Percentiles rank a stretch among this genome's conserved stretches.
These are phyloP conservation scores for Volucella inanis DNA, from an alignment of 2,888 invertebrate species.

Conservation along the genomic window DNA sequence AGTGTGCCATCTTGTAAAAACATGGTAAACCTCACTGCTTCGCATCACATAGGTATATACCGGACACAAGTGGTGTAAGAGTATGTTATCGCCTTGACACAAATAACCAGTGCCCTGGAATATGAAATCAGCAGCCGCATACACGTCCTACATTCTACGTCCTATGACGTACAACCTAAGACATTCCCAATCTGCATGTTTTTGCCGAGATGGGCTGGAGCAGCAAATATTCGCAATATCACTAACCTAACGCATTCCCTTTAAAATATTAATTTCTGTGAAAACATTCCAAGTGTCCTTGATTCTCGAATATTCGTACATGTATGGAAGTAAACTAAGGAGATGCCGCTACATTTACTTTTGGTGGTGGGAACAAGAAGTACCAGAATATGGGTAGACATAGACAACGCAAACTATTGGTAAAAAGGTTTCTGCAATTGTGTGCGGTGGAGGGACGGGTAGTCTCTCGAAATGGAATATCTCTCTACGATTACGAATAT, in stretches of 20 bases:
- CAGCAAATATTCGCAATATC: constrained; percentile 2
- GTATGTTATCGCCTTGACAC: constrained; percentile 39
- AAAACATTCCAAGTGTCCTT: constrained; percentile 60
- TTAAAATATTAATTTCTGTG: constrained; percentile 60
- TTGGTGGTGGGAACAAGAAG: constrained; percentile 7
- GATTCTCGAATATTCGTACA: constrained; percentile 34
- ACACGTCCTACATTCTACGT: constrained; percentile 3
- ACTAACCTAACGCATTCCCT: constrained; percentile 40
- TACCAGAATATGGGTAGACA: neutral
- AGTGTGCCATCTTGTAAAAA: constrained; percentile 30
- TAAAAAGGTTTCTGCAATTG: constrained; percentile 42
- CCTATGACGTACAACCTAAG: no score
- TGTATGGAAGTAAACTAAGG: neutral
- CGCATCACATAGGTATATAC: neutral
- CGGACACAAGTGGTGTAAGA: constrained; percentile 10
- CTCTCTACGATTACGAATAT: constrained; percentile 67
- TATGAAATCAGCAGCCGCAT: constrained; percentile 13
- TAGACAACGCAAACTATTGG: constrained; percentile 18
- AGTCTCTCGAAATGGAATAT: constrained; percentile 51
- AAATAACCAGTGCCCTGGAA: constrained; percentile 56
- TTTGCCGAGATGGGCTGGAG: neutral
- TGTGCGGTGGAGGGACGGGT: neutral
- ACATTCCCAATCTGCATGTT: constrained; percentile 32
- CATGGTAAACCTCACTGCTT: neutral
- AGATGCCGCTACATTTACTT: constrained; percentile 46